These are phyloP conservation scores for Cephonodes hylas DNA, from an alignment of 2,888 invertebrate species.

Conservation along the genomic window DNA sequence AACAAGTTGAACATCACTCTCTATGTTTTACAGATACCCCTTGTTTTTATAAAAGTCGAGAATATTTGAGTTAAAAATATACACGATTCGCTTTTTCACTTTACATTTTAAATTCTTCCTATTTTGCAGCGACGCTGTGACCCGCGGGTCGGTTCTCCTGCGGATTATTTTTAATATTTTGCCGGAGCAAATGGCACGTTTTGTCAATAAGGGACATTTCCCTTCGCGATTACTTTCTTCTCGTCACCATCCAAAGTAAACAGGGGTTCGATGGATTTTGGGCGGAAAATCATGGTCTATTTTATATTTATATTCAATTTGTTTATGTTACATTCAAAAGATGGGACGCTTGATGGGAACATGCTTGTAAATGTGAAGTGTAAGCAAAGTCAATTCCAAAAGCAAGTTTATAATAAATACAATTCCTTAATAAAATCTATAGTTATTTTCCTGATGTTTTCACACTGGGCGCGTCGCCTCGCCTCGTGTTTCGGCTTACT, in stretches of 20 bases:
- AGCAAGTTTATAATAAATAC: background rate
- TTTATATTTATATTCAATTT: slow-evolving; percentile 26
- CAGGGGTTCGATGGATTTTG: slow-evolving; percentile 41
- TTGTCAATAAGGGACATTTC: slow-evolving; percentile 68
- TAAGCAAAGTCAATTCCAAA: background rate
- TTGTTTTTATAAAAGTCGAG: background rate
- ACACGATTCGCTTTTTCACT: slow-evolving; percentile 14
- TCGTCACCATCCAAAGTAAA: slow-evolving; percentile 65
- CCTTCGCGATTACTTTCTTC: slow-evolving; percentile 67
- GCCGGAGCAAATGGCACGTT: slow-evolving; percentile 60
- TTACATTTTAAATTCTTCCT: slow-evolving; percentile 18
- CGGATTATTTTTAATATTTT: slow-evolving; percentile 65
- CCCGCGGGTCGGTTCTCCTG: slow-evolving; percentile 1
- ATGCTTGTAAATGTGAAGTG: background rate
- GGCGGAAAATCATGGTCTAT: slow-evolving; percentile 25
- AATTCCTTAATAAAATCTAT: slow-evolving; percentile 14
- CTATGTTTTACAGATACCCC: too few species aligned
- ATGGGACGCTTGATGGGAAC: too few species aligned
- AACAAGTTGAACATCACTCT: background rate
- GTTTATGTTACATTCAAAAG: background rate
- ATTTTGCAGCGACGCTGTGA: background rate
- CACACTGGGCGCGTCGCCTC: slow-evolving; percentile 26
- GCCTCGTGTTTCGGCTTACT: slow-evolving; percentile 27
- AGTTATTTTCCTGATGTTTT: slow-evolving; percentile 16
- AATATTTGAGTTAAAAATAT: slow-evolving; percentile 11